phyloP scores from a whole-genome alignment of 92 coral and sea anemone genomes.

The Isaurus tuberculatus region DNA sequence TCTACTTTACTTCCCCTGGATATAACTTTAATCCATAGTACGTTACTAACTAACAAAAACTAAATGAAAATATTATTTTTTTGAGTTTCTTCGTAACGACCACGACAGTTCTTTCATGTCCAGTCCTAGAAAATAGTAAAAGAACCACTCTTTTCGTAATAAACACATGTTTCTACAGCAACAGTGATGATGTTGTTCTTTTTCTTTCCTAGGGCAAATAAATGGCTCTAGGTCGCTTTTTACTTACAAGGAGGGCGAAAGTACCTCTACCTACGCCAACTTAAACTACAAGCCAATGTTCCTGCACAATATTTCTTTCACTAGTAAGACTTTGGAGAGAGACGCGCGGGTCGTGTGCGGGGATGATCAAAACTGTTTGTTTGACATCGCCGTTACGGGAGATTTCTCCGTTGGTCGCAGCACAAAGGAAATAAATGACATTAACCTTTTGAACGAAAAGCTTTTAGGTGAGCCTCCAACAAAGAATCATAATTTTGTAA shows the following conservation, averaged over 20 bases:
- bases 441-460: slow-evolving; percentile 49
- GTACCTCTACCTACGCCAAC: slow-evolving; percentile 49
- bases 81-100: too few relatives aligned
- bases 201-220: slow-evolving; percentile 67
- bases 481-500: not conserved
- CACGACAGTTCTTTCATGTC: too few relatives aligned
- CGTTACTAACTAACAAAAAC: too few relatives aligned
- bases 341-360: slow-evolving; percentile 70
- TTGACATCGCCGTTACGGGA: slow-evolving; percentile 78
- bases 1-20: too few relatives aligned
- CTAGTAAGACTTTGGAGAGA: slow-evolving; percentile 54
- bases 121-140: too few relatives aligned
- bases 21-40: too few relatives aligned
- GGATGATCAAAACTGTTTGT: slow-evolving; percentile 65
- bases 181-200: not conserved
- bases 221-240: slow-evolving; percentile 60
- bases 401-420: slow-evolving; percentile 61
- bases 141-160: too few relatives aligned
- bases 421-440: slow-evolving; percentile 58
- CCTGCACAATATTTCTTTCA: slow-evolving; percentile 69
- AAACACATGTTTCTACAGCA: too few relatives aligned
- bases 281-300: slow-evolving; percentile 76
- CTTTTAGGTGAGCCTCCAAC: slow-evolving; percentile 51
- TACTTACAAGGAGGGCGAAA: slow-evolving; percentile 60
- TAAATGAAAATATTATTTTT: too few relatives aligned